These are phyloP conservation scores for Baryphthengus martii DNA, from an alignment of 2,113 vertebrate genomes.

Conservation along the genomic window DNA sequence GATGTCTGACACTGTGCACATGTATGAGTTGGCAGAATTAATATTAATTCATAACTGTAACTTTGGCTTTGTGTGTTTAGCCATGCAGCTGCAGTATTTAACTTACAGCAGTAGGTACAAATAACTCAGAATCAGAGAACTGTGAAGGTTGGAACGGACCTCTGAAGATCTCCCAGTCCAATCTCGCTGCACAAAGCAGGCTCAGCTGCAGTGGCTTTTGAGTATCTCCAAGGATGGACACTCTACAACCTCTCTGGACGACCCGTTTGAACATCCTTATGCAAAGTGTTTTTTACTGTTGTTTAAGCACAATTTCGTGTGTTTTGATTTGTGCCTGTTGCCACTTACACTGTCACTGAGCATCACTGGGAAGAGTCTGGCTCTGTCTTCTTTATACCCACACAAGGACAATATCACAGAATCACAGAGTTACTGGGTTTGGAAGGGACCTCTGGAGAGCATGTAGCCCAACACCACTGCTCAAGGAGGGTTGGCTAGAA, in stretches of 20 bases:
- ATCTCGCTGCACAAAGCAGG: neutral
- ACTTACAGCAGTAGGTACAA: neutral
- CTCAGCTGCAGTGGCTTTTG: neutral
- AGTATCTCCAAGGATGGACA: neutral
- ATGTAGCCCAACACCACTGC: neutral
- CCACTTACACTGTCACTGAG: neutral
- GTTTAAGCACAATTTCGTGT: neutral
- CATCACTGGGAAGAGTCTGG: neutral
- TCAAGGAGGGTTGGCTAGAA: neutral
- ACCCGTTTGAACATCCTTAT: accelerated
- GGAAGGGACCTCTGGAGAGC: neutral
- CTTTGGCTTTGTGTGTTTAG: neutral
- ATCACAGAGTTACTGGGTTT: neutral
- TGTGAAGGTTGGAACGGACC: neutral
- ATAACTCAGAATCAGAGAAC: neutral
- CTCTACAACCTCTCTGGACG: neutral
- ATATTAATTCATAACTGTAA: neutral
- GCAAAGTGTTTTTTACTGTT: neutral
- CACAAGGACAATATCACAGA: neutral
- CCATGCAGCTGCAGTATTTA: neutral
- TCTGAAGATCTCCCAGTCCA: neutral
- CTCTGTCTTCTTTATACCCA: neutral
- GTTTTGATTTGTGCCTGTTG: neutral
- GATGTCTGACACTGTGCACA: neutral
- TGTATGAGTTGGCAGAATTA: neutral